These are phyloP conservation scores for Magallana gigas DNA, from an alignment of 1,140 invertebrate genomes.

Conservation along the genomic window DNA sequence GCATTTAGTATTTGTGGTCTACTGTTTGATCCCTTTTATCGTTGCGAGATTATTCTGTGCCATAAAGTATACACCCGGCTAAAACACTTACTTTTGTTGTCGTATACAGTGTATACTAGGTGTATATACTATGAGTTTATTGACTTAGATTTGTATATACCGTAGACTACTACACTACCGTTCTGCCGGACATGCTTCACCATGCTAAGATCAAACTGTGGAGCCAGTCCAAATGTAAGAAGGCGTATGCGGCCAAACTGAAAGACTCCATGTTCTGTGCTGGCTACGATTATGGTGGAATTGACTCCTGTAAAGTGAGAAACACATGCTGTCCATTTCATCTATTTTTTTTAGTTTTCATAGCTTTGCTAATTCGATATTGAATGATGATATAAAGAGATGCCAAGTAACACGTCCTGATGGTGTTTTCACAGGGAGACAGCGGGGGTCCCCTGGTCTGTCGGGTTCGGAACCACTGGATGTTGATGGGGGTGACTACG, in stretches of 20 bases:
- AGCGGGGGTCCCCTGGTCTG: constrained; percentile 86
- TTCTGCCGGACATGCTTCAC: constrained; percentile 60
- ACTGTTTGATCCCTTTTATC: no score
- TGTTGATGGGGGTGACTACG: constrained; percentile 85
- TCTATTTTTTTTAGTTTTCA: no score
- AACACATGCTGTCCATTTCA: no score
- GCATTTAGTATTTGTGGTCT: no score
- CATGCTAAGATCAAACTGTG: constrained; percentile 67
- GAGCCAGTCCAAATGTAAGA: constrained; percentile 59
- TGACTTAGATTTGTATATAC: neutral
- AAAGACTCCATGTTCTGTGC: constrained; percentile 80
- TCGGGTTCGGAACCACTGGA: constrained; percentile 77
- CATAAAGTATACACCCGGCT: no score
- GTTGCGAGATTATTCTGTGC: no score
- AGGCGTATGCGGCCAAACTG: constrained; percentile 56
- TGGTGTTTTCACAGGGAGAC: constrained; percentile 82
- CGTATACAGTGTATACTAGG: no score
- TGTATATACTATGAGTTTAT: no score
- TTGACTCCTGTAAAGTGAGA: constrained; percentile 73
- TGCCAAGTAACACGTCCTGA: neutral
- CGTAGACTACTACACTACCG: constrained; percentile 56
- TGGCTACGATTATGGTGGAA: constrained; percentile 80
- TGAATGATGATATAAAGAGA: neutral
- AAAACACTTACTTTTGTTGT: no score
- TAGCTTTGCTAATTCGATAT: no score